A percentile compares a stretch with the other conserved stretches of the same genome.
phyloP scores from a whole-genome alignment of 2,113 vertebrate genomes.

The Illadopsis cleaveri region DNA sequence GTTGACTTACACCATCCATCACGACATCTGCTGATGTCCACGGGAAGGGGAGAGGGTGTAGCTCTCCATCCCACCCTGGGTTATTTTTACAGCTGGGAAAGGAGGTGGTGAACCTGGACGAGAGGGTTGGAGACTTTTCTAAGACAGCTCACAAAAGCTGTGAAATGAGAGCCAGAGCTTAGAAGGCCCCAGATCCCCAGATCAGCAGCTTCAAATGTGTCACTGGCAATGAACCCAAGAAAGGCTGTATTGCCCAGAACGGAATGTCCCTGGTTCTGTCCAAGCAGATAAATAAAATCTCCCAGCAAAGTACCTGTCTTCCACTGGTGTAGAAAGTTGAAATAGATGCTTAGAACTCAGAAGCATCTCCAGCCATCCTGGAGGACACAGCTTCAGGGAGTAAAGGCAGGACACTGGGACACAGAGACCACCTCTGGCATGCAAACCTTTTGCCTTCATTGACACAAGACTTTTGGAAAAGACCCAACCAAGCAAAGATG shows the following conservation, averaged over 20 bases:
- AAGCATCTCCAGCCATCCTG: neutral
- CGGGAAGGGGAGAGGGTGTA: constrained; percentile 4
- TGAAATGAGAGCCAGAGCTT: neutral
- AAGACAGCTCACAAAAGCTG: constrained; percentile 25
- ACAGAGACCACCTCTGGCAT: neutral
- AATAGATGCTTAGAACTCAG: neutral
- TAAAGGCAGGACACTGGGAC: neutral
- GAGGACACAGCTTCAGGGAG: neutral
- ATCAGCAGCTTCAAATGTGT: constrained; percentile 8
- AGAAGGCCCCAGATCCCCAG: neutral
- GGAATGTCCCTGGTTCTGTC: constrained; percentile 9
- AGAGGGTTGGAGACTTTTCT: constrained; percentile 27
- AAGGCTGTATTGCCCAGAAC: neutral
- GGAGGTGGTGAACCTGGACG: neutral
- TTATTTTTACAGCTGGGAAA: constrained; percentile 65
- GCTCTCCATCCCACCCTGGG: neutral
- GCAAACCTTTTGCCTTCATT: neutral
- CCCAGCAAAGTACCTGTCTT: neutral
- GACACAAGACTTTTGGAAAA: neutral
- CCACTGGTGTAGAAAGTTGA: neutral
- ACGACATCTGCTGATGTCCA: constrained; percentile 33
- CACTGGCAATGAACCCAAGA: constrained; percentile 6
- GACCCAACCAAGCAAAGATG: neutral
- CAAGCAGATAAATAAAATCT: neutral
- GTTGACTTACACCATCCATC: constrained; percentile 39